Evolutionary conservation across 2,797 vertebrate species (phyloP), one percentile per base, ranked within the genome.

Genomic region (Pseudotriccus pelzelni): DNA sequence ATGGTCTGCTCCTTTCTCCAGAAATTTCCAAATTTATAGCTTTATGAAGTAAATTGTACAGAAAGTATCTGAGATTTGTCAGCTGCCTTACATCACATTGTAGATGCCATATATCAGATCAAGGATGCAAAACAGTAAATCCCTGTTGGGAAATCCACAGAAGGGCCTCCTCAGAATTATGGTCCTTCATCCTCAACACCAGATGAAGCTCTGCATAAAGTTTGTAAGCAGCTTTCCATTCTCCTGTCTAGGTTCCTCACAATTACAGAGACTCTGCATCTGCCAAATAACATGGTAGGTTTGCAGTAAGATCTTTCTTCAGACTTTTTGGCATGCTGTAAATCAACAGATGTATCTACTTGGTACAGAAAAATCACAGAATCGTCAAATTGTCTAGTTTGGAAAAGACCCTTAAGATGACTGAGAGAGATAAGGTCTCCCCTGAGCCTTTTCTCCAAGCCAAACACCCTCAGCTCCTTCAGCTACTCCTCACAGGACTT

Each of bases 401-500:
- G 39, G 52, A 66, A 46, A 76, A 64, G 63, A 63, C 22, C 25
- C 27, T 24, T 32, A 56, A 10, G 14, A 47, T 20, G 22, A 43
- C 10, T n/a, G 41, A 56, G 19, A 59, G 14, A 10, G 6, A 8
- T n/a, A 37, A 14, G 5, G 19, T 32, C 36, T 39, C 27, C 50
- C 14, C 13, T 50, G 36, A 72, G n/a, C 25, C 52, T 89, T 8
- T 16, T 53, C 12, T 41, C 41, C 6, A 76, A 41, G 3, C 3
- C 11, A 5, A 80, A 47, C 12, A 47, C 2, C 3, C 10, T 28
- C 39, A 69, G 27, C 43, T 75, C 23, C 23, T 17, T 47, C 68
- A 53, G 32, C 23, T 3, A 1, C 9, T 30, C 9, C 6, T 47
- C 34, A 20, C 0, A 32, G 18, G 10, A 47, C 13, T 11, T 22